These are phyloP conservation scores for Uria lomvia DNA, from an alignment of 2,113 vertebrate species.

Conservation along the genomic window DNA sequence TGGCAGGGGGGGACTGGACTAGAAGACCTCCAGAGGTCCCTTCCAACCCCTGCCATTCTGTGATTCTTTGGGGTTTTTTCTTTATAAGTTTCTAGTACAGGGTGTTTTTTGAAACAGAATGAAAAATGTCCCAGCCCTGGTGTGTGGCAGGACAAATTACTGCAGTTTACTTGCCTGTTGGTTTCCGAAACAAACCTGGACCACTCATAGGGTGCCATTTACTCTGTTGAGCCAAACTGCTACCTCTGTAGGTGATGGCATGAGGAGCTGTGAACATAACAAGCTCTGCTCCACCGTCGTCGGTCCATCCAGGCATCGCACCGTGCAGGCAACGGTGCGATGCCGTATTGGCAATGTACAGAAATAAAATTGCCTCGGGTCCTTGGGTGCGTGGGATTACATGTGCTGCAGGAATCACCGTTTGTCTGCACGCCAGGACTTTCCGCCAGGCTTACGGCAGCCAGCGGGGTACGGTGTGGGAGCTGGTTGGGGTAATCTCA, in stretches of 20 bases:
- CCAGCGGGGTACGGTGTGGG: too few species aligned
- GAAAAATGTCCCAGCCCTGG: neutral
- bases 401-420: too few species aligned
- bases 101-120: neutral
- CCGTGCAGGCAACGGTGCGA: neutral
- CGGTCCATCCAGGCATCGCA: neutral
- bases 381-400: neutral
- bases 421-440: neutral
- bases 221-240: neutral
- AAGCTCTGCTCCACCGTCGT: neutral
- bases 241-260: neutral
- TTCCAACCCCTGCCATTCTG: neutral
- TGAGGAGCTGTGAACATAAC: neutral
- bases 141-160: neutral
- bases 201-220: fast-evolving
- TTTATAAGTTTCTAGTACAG: neutral
- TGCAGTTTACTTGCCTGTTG: neutral
- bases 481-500: neutral
- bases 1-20: neutral
- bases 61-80: neutral
- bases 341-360: neutral
- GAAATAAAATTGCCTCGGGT: neutral
- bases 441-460: neutral
- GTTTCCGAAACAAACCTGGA: neutral
- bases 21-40: neutral